These are phyloP conservation scores for Scomber scombrus DNA, from an alignment of 2,113 vertebrate species.

Conservation along the genomic window DNA sequence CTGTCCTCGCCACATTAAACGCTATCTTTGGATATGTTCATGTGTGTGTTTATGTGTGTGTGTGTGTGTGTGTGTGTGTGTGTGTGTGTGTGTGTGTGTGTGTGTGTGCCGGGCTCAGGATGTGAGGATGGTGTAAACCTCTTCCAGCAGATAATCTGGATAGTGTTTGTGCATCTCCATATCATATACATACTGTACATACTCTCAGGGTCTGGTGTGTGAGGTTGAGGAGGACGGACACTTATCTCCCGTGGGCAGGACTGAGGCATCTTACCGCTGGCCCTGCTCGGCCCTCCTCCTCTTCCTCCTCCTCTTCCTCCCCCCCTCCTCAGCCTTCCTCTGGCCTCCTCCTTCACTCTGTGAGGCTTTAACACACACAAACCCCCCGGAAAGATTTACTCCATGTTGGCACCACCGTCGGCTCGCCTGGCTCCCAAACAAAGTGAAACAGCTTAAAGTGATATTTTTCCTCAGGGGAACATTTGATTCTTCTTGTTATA, in stretches of 20 bases:
- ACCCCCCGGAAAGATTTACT: slow-evolving; percentile 64
- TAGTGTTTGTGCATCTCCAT: slow-evolving; percentile 44
- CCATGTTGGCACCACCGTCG: slow-evolving; percentile 44
- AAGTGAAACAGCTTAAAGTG: slow-evolving; percentile 64
- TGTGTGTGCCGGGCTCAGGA: slow-evolving; percentile 50
- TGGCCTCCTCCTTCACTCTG: slow-evolving; percentile 26
- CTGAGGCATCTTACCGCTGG: slow-evolving; percentile 39
- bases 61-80: slow-evolving; percentile 35
- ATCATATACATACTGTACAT: slow-evolving; percentile 69
- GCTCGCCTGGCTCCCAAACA: slow-evolving; percentile 58
- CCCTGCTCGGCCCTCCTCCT: slow-evolving; percentile 28
- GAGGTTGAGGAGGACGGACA: slow-evolving; percentile 59
- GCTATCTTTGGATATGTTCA: slow-evolving; percentile 78
- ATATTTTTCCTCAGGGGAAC: slow-evolving; percentile 55
- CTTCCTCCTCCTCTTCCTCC: slow-evolving; percentile 17
- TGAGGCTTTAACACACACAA: slow-evolving; percentile 59
- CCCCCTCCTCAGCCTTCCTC: slow-evolving; percentile 14
- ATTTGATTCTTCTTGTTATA: slow-evolving; percentile 38
- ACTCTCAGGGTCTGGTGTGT: slow-evolving; percentile 42
- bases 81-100: slow-evolving; percentile 54
- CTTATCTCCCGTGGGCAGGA: slow-evolving; percentile 77
- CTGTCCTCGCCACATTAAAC: slow-evolving; percentile 69
- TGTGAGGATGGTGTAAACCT: slow-evolving; percentile 75
- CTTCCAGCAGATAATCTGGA: slow-evolving; percentile 73
- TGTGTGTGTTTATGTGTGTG: slow-evolving; percentile 41